Base-by-base conservation (phyloP, 2,113 vertebrate species). In the Peromyscus polionotus region DNA sequence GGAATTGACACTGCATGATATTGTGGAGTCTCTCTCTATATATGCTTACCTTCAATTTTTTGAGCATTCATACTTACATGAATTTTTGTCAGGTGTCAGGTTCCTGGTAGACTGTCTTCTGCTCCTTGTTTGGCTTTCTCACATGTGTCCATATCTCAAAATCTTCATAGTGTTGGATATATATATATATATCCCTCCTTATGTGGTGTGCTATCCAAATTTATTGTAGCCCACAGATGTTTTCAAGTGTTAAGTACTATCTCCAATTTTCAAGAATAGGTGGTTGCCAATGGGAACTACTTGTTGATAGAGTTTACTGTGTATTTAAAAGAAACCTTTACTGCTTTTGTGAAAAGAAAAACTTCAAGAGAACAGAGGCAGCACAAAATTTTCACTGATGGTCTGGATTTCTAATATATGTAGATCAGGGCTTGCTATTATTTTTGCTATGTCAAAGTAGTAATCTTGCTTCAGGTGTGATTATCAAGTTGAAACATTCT, bases 401-500 rank as follows among this genome's bases (percentile, higher is more conserved):
- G 63, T 16, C 57, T 86, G 7, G 4, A 79, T 93, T 95, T 96
- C 16, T 39, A 93, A 70, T 48, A 76, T 16, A 42, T 77, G 33
- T 6, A 36, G 65, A 61, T 4, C 92, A 19, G 76, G 31, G 95
- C 26, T 90, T 85, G 84, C 22, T 79, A 91, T 80, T 76, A 72
- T 54, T 94, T 93, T 67, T 88, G 17, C 85, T 5, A 45, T 80
- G 31, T 65, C 45, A 33, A 86, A 80, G 4, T 31, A 86, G 39
- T 42, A 70, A 22, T 80, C 54, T 72, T 89, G 7, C 26, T 81
- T 88, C 63, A 72, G 20, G 72, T 13, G 59, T 24, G 70, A 48
- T 24, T 90, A 54, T 51, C 77, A 90, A 72, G 12, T 26, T 80
- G 72, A 95, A 93, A 67, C 7, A 84, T 42, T n/a, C 51, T 97